Conservation (phyloP, 2,113 vertebrate species). For the Rhinopomastus cyanomelas region DNA sequence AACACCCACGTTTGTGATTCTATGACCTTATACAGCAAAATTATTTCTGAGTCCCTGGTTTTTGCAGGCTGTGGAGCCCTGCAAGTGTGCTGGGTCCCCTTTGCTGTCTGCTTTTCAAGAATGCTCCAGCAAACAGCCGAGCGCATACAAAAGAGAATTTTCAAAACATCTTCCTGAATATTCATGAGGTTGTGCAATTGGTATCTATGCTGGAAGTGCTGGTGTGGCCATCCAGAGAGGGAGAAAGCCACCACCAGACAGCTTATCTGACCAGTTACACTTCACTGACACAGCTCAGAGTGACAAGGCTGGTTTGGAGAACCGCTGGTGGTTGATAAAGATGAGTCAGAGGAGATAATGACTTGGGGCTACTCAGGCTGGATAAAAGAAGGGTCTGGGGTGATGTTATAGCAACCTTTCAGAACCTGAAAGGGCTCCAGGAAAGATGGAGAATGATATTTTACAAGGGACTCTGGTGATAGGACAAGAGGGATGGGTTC, state of each 20-base stretch:
- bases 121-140: rapidly evolving
- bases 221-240: background rate
- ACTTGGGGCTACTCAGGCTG: no score
- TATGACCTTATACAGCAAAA: background rate
- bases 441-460: no score
- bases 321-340: background rate
- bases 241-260: background rate
- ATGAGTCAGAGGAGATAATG: background rate
- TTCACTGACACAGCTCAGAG: background rate
- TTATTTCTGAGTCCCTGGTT: background rate
- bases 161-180: background rate
- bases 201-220: background rate
- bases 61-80: background rate
- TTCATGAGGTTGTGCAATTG: background rate
- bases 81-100: background rate
- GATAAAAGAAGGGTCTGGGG: no score
- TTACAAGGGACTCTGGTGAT: no score
- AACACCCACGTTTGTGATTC: no score
- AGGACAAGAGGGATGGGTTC: no score
- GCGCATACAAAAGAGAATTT: background rate
- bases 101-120: background rate
- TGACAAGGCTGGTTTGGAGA: background rate
- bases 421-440: no score
- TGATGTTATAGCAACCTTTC: no score
- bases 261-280: background rate